These are phyloP conservation scores for Phataginus tetradactyla DNA, from an alignment of 2,797 vertebrate genomes.

Conservation along the genomic window DNA sequence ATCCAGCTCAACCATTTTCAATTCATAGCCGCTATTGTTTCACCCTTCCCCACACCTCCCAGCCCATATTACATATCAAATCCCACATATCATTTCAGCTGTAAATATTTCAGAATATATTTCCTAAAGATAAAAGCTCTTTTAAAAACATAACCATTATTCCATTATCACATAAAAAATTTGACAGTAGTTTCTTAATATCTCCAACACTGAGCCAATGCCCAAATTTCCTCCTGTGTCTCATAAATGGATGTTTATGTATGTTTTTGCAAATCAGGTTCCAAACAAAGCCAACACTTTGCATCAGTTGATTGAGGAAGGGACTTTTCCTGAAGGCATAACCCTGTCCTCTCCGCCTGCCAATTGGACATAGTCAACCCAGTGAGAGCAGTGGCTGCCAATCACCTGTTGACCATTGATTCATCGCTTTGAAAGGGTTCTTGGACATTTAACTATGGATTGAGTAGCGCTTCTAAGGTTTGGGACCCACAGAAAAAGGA, in stretches of 20 bases:
- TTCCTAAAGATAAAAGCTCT: neutral
- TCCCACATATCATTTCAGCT: neutral
- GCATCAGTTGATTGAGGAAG: neutral
- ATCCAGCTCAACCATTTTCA: neutral
- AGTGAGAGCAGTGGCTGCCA: neutral
- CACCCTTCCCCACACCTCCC: accelerated
- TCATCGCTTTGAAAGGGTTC: neutral
- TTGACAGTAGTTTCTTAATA: neutral
- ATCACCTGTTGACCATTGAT: neutral
- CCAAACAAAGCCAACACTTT: neutral
- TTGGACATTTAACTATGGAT: neutral
- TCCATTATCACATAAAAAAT: neutral
- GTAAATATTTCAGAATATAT: slow-evolving; percentile 20
- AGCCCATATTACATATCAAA: neutral
- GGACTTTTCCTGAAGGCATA: neutral
- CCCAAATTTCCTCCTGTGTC: neutral
- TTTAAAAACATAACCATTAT: neutral
- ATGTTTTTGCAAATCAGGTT: neutral
- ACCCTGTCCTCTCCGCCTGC: neutral
- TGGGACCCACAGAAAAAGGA: neutral
- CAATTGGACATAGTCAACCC: neutral
- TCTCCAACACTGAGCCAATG: neutral
- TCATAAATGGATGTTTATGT: neutral
- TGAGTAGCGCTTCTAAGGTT: neutral
- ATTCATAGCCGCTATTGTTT: neutral